Evolutionary conservation across 2,113 vertebrate genomes (phyloP).

Genomic region (Chinchilla lanigera): DNA sequence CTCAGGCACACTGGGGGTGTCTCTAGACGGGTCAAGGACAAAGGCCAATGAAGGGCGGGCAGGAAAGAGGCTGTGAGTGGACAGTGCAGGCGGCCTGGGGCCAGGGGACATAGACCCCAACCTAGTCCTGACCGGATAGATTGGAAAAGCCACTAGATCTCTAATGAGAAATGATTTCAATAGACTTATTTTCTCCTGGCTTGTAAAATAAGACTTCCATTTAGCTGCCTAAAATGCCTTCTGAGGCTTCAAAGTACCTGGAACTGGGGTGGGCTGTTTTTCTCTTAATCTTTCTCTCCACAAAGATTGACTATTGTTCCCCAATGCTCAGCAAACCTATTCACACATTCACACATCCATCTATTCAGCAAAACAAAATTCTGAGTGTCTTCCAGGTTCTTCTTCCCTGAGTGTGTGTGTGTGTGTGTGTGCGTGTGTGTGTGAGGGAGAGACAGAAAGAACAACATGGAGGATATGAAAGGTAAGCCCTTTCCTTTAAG

Average conservation of each 20-base stretch:
- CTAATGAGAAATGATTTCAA: neutral
- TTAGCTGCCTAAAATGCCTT: neutral
- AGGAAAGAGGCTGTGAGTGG: neutral
- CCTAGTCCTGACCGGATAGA: neutral
- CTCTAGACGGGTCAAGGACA: conserved; percentile 81
- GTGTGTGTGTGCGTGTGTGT: neutral
- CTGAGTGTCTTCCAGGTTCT: neutral
- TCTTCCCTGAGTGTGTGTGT: neutral
- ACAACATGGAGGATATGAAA: neutral
- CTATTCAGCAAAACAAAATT: conserved; percentile 19
- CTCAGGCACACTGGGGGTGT: conserved; percentile 89
- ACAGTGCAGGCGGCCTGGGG: neutral
- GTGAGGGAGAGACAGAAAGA: neutral
- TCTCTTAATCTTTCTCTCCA: neutral
- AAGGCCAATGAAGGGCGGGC: neutral
- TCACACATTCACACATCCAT: neutral
- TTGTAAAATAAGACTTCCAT: neutral
- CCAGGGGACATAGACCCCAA: neutral
- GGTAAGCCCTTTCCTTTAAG: neutral
- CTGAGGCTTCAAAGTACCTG: neutral
- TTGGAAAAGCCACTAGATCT: neutral
- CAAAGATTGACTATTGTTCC: neutral
- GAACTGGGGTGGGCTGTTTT: neutral
- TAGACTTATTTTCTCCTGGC: neutral
- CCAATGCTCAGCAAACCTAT: neutral